phyloP scores from a whole-genome alignment of 2,113 vertebrate genomes.

The Ancistrus triradiatus region DNA sequence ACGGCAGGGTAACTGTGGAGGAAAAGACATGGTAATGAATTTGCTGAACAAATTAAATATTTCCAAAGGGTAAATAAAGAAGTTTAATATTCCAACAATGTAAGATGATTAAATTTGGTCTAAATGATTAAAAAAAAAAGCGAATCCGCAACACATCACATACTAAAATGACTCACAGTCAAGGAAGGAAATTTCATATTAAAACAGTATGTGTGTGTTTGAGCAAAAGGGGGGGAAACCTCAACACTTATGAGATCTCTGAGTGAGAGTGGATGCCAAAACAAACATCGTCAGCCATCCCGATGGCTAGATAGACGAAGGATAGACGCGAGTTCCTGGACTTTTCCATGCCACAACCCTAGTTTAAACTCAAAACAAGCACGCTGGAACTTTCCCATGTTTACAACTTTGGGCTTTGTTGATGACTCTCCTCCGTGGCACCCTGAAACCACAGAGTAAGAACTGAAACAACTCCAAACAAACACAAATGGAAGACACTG shows the following conservation, averaged over 20 bases:
- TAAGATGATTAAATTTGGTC: slow-evolving; percentile 37
- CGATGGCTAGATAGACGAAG: too few relatives aligned
- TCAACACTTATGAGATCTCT: slow-evolving; percentile 40
- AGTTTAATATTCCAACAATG: neutral
- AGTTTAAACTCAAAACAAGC: slow-evolving; percentile 14
- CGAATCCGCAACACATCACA: slow-evolving; percentile 11
- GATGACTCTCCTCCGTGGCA: slow-evolving; percentile 14
- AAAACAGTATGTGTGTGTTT: slow-evolving; percentile 17
- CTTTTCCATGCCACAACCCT: slow-evolving; percentile 51
- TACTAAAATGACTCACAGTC: neutral
- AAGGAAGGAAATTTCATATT: slow-evolving; percentile 1
- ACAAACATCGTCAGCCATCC: slow-evolving; percentile 40
- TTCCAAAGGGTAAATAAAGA: neutral
- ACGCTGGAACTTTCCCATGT: slow-evolving; percentile 43
- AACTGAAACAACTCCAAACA: slow-evolving; percentile 31
- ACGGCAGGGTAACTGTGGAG: slow-evolving; percentile 91
- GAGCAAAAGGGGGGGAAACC: slow-evolving; percentile 4
- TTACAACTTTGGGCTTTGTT: slow-evolving; percentile 26
- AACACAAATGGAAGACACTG: slow-evolving; percentile 2
- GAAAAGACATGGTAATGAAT: slow-evolving; percentile 1
- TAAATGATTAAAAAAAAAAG: neutral
- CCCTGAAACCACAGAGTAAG: slow-evolving; percentile 11
- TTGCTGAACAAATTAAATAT: neutral
- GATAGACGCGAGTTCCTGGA: slow-evolving; percentile 29
- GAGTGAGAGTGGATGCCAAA: slow-evolving; percentile 40